These are phyloP conservation scores for Columbina picui DNA, from an alignment of 2,113 vertebrate species.

Conservation along the genomic window DNA sequence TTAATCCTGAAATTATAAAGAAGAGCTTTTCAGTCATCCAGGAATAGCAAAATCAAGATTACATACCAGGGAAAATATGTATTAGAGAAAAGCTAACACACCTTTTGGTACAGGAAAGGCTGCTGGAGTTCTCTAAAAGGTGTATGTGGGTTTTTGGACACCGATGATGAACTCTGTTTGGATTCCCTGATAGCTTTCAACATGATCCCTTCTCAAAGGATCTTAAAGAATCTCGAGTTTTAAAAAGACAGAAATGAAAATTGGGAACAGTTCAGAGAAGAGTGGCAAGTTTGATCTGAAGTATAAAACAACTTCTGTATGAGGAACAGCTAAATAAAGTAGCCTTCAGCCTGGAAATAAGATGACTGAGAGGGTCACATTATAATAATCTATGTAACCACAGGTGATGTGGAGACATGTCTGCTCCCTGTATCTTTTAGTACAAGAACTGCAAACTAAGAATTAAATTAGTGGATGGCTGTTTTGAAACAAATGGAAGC, in stretches of 20 bases:
- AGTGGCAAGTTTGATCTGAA: not conserved
- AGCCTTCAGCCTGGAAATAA: not conserved
- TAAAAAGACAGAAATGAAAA: not conserved
- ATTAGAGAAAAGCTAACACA: not conserved
- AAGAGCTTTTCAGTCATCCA: not conserved
- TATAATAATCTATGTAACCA: not conserved
- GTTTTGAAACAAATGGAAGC: not conserved
- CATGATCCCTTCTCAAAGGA: not conserved
- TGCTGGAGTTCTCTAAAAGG: not conserved
- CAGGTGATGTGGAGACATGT: not conserved
- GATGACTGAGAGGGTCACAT: not conserved
- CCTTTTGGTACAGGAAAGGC: not conserved
- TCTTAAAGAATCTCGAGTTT: not conserved
- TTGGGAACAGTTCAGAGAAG: not conserved
- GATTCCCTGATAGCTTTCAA: not conserved
- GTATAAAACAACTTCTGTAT: not conserved
- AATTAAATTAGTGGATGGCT: not conserved
- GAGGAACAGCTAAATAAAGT: not conserved
- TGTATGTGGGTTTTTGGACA: not conserved
- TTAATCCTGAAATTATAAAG: not conserved
- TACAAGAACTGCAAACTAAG: not conserved
- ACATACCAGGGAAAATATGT: not conserved
- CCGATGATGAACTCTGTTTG: not conserved
- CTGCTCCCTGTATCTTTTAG: not conserved
- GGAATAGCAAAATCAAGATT: not conserved